Evolutionary conservation across 2,113 vertebrate genomes (phyloP).

Genomic region (Herpetotheres cachinnans): DNA sequence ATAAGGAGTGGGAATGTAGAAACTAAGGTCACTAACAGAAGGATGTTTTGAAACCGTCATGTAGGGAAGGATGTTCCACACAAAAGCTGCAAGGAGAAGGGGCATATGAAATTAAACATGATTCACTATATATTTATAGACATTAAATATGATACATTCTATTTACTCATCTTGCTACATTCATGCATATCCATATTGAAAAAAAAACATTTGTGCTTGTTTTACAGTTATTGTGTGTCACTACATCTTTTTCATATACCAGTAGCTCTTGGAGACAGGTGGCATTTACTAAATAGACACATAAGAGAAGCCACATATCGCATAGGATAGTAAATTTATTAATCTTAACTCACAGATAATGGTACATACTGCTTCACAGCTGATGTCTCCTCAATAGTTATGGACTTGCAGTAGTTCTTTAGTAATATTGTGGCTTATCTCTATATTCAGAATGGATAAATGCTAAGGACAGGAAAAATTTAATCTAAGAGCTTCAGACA

Average conservation of each 20-base stretch:
- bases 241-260: neutral
- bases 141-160: neutral
- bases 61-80: neutral
- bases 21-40: neutral
- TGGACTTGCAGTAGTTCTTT: neutral
- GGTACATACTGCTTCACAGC: neutral
- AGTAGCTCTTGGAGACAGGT: neutral
- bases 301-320: neutral
- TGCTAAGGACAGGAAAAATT: neutral
- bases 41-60: neutral
- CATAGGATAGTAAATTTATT: neutral
- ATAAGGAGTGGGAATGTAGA: neutral
- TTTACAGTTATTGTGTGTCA: neutral
- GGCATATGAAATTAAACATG: neutral
- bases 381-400: neutral
- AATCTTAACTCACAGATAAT: neutral
- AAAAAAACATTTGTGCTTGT: neutral
- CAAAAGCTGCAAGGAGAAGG: neutral
- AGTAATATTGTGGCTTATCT: neutral
- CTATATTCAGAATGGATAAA: neutral
- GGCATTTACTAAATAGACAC: neutral
- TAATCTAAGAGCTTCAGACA: neutral
- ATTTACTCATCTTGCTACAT: neutral
- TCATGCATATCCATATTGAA: neutral
- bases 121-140: neutral